Percentiles rank a stretch among this genome's conserved stretches.
phyloP scores from a whole-genome alignment of 2,113 vertebrate species.

The Myocastor coypus region DNA sequence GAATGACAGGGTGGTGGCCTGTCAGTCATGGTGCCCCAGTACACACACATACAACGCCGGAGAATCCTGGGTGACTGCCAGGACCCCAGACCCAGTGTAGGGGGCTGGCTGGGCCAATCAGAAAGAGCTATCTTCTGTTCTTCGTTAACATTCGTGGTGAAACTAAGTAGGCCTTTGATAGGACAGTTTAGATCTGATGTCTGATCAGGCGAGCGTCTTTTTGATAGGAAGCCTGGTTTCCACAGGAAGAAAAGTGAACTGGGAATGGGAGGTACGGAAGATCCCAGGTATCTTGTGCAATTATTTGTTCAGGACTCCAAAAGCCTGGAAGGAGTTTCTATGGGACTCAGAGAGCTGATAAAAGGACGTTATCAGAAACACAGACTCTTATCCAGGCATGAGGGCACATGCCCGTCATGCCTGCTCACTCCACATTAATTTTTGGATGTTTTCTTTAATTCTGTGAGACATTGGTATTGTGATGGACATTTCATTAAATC shows the following conservation, averaged over 20 bases:
- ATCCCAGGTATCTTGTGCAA: neutral
- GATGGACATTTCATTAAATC: neutral
- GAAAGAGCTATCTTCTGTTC: neutral
- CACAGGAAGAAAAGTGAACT: neutral
- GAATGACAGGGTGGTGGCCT: neutral
- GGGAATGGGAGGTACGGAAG: neutral
- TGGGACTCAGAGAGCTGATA: neutral
- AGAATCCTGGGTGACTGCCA: neutral
- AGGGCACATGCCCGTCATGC: neutral
- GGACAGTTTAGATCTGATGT: neutral
- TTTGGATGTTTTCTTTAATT: neutral
- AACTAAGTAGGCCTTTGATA: neutral
- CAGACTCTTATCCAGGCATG: neutral
- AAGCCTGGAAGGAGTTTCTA: neutral
- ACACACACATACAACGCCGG: neutral
- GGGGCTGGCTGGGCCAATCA: neutral
- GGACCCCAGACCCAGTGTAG: neutral
- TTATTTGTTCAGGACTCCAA: neutral
- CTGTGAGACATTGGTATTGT: neutral
- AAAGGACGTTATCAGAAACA: neutral
- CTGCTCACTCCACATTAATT: neutral
- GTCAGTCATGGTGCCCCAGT: neutral
- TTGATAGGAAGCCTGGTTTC: neutral
- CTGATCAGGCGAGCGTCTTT: neutral
- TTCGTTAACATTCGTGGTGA: neutral